These are phyloP conservation scores for Osmerus eperlanus DNA, from an alignment of 2,113 vertebrate species.

Conservation along the genomic window DNA sequence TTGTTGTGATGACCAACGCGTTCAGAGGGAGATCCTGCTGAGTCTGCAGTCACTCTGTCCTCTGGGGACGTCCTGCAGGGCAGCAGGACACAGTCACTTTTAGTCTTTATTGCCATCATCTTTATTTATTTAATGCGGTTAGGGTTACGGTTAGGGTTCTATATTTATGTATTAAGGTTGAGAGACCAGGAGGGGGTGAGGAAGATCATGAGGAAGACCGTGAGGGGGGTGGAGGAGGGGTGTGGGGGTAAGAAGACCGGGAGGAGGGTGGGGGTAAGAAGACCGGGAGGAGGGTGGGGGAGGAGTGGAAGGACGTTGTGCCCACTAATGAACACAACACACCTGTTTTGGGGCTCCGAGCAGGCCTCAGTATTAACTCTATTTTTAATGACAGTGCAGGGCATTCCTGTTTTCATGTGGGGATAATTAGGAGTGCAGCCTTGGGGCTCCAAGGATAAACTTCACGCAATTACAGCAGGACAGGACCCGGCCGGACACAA, in stretches of 20 bases:
- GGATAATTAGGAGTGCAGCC: slow-evolving; percentile 52
- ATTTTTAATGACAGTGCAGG: slow-evolving; percentile 50
- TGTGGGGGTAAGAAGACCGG: no score
- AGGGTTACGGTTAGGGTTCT: no score
- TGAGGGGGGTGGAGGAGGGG: no score
- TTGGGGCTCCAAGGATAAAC: slow-evolving; percentile 53
- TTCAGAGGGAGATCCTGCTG: slow-evolving; percentile 46
- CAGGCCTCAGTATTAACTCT: slow-evolving; percentile 42
- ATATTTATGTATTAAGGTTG: no score
- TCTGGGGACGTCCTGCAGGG: not conserved
- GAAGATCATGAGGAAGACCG: no score
- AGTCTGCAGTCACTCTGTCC: slow-evolving; percentile 49
- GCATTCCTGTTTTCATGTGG: slow-evolving; percentile 40
- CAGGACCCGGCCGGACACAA: slow-evolving; percentile 32
- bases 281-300: not conserved
- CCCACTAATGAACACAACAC: slow-evolving; percentile 37
- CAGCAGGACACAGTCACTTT: not conserved
- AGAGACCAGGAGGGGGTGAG: no score
- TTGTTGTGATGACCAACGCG: slow-evolving; percentile 25
- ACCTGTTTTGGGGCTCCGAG: slow-evolving; percentile 54
- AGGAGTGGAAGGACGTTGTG: slow-evolving; percentile 10
- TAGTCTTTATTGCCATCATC: no score
- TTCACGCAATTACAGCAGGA: slow-evolving; percentile 50
- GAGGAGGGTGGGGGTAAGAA: no score
- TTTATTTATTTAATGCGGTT: no score